phyloP scores from a whole-genome alignment of 2,797 vertebrate genomes.

The Sebastiscus albofasciatus region DNA sequence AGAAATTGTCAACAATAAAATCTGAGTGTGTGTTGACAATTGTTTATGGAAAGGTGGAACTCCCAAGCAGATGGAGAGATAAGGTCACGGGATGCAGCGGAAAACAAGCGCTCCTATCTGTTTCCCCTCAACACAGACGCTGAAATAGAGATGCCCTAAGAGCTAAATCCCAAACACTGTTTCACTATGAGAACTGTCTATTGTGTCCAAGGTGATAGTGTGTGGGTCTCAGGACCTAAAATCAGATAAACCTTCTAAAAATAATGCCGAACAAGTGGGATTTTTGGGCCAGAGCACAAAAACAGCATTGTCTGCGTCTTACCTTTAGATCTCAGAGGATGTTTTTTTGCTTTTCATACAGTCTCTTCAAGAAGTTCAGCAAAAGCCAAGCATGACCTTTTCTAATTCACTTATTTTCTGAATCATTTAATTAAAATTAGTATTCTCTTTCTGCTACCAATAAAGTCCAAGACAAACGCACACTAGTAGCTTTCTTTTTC shows the following conservation, averaged over 20 bases:
- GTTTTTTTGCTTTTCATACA: background rate
- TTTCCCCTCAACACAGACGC: conserved; percentile 18
- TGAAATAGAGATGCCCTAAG: conserved; percentile 49
- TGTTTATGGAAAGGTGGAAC: conserved; percentile 49
- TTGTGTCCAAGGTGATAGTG: conserved; percentile 60
- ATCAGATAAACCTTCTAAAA: conserved; percentile 64
- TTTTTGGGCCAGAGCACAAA: conserved; percentile 29
- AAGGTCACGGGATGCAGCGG: conserved; percentile 58
- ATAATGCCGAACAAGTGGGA: background rate
- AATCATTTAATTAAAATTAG: background rate
- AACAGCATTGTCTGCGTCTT: conserved; percentile 26
- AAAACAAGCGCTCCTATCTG: conserved; percentile 61
- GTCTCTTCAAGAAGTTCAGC: background rate
- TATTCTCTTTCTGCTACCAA: background rate
- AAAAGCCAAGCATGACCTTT: background rate
- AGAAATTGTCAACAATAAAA: conserved; percentile 10
- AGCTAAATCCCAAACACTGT: conserved; percentile 45
- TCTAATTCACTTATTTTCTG: background rate
- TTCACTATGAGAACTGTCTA: conserved; percentile 46
- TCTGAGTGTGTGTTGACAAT: background rate
- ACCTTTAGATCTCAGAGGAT: conserved; percentile 21
- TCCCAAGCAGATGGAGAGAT: conserved; percentile 43
- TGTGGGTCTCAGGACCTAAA: conserved; percentile 60
- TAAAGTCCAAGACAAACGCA: background rate
- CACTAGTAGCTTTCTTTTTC: background rate